Evolutionary conservation across 2,113 vertebrate species (phyloP), one percentile per base, ranked within the genome.

Genomic region (Rhagologus leucostigma): DNA sequence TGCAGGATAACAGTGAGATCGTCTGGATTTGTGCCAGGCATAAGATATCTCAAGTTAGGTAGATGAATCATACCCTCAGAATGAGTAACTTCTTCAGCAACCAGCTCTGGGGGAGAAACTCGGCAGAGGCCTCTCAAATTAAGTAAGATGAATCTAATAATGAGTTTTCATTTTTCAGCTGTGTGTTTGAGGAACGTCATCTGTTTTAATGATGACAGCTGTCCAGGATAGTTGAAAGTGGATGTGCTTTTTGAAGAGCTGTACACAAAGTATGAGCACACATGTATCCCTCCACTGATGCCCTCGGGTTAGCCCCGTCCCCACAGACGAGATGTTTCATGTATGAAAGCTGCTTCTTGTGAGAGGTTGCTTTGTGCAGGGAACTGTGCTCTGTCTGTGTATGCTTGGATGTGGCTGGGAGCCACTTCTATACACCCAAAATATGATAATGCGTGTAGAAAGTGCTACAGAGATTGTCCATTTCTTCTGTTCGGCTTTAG

Each of bases 171-270:
- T 59, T 88, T 91, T 91, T 70, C 21, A 24, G 16, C 60, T 86
- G 22, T 56, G 65, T 67, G 24, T 79, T 88, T 87, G 77, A 90
- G 74, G 89, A 74, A 56, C 17, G 52, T 71, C 32, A n/a, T 93
- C 39, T 88, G 60, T 71, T 92, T 79, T 49, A 88, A 59, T 32
- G n/a, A 83, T 79, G 87, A 77, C 64, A 89, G 77, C 95, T 76
- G 57, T 75, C 59, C 32, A 47, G n/a, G 84, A 37, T 20, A 29
- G 47, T 87, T 91, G 62, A 87, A 42, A 71, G 47, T 35, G 46
- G 24, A 62, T 33, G 44, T 69, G 47, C 26, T 75, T 89, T 90
- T 79, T 60, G 32, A 46, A 70, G 63, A 90, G 78, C 67, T 33
- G 74, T 11, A 75, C 56, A 46, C 47, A 35, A 83, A 81, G 22